A percentile compares a stretch with the other conserved stretches of the same genome.
phyloP scores from a whole-genome alignment of 2,797 vertebrate species.

The Hapalemur alaotrensis region DNA sequence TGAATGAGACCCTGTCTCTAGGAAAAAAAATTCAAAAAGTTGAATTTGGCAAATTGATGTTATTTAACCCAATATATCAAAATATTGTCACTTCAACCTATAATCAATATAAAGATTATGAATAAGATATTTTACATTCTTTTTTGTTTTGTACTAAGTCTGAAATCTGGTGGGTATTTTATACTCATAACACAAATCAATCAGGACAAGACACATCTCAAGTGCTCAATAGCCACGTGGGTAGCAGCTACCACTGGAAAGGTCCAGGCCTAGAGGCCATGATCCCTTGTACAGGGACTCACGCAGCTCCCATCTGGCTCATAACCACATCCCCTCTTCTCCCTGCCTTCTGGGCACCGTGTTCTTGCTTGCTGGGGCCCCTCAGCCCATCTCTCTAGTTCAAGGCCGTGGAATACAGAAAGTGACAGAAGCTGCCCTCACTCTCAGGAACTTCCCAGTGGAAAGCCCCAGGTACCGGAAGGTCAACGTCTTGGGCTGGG shows the following conservation, averaged over 20 bases:
- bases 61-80: background rate
- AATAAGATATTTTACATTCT: background rate
- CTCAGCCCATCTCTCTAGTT: background rate
- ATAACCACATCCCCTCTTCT: background rate
- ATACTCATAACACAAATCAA: background rate
- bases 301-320: background rate
- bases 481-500: slow-evolving; percentile 62
- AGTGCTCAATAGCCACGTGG: background rate
- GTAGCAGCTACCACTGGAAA: background rate
- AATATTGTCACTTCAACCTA: background rate
- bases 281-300: background rate
- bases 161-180: background rate
- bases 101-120: background rate
- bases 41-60: background rate
- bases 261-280: background rate
- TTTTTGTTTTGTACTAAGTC: background rate
- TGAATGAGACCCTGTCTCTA: background rate
- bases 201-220: background rate
- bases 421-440: background rate
- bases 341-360: no score
- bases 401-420: background rate
- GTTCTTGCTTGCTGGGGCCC: background rate
- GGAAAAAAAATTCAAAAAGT: background rate
- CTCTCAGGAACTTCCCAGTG: background rate
- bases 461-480: slow-evolving; percentile 47